These are phyloP conservation scores for Rhodinocichla rosea DNA, from an alignment of 2,113 vertebrate genomes.

Conservation along the genomic window DNA sequence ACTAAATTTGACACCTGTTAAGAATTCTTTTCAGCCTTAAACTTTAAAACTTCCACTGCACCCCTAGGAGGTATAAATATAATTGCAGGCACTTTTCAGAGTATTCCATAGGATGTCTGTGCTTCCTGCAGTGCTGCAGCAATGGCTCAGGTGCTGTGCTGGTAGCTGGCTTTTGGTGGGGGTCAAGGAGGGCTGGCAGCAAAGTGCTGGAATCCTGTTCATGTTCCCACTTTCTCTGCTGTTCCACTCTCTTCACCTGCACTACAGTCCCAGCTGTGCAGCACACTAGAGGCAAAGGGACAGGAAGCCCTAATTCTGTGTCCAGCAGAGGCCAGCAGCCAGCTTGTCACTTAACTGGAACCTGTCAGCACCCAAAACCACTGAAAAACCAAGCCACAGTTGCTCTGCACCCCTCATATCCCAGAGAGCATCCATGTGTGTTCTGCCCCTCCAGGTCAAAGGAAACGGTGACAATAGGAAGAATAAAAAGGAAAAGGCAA, in stretches of 20 bases:
- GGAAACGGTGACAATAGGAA: neutral
- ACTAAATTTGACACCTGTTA: slow-evolving; percentile 2
- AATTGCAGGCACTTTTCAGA: neutral
- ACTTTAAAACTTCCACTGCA: neutral
- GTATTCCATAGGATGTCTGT: neutral
- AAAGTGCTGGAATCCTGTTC: neutral
- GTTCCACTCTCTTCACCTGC: neutral
- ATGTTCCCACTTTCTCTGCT: neutral
- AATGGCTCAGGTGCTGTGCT: neutral
- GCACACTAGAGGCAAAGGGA: neutral
- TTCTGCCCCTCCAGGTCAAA: neutral
- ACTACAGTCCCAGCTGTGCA: neutral
- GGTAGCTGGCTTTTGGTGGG: neutral
- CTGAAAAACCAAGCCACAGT: neutral
- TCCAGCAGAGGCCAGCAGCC: neutral
- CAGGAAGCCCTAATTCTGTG: neutral
- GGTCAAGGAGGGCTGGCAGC: neutral
- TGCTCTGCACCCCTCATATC: neutral
- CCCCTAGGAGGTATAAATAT: neutral
- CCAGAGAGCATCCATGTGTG: neutral
- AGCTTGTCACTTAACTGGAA: neutral
- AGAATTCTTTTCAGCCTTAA: neutral
- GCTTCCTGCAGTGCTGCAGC: neutral
- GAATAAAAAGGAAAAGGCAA: neutral
- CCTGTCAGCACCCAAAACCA: neutral